Evolutionary conservation across 1,140 invertebrate genomes (phyloP).

Genomic region (Aplysia californica): DNA sequence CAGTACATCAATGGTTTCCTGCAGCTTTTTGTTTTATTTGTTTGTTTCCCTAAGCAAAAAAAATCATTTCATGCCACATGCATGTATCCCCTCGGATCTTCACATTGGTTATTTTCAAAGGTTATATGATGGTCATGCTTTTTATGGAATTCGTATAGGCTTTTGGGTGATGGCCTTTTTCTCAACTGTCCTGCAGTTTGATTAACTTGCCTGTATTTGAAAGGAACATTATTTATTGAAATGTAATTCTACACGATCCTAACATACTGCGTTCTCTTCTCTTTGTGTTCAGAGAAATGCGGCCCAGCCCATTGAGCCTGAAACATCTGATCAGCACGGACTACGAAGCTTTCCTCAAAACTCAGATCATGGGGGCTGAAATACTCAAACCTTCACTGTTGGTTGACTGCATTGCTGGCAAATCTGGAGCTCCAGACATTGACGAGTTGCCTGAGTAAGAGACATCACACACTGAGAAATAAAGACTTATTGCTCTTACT

Average conservation of each 20-base stretch:
- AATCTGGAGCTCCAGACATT: constrained; percentile 23
- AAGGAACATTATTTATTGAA: no score
- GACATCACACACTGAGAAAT: background rate
- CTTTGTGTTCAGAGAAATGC: background rate
- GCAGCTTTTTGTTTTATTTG: background rate
- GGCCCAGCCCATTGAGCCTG: background rate
- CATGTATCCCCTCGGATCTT: no score
- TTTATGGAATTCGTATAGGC: no score
- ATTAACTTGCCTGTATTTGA: no score
- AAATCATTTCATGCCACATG: no score
- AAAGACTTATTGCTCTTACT: background rate
- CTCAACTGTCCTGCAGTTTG: no score
- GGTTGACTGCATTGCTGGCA: constrained; percentile 16
- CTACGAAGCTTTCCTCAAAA: constrained; percentile 13
- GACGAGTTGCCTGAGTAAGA: background rate
- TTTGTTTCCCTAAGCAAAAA: no score
- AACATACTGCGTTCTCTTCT: no score
- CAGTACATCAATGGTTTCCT: background rate
- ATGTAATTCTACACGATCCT: no score
- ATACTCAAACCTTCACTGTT: constrained; percentile 7
- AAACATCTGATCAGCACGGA: background rate
- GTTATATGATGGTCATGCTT: no score
- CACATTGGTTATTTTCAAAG: no score
- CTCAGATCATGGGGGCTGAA: constrained; percentile 12
- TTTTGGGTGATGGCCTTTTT: no score